These are phyloP conservation scores for Propithecus perrieri DNA, from an alignment of 2,797 vertebrate species.

Conservation along the genomic window DNA sequence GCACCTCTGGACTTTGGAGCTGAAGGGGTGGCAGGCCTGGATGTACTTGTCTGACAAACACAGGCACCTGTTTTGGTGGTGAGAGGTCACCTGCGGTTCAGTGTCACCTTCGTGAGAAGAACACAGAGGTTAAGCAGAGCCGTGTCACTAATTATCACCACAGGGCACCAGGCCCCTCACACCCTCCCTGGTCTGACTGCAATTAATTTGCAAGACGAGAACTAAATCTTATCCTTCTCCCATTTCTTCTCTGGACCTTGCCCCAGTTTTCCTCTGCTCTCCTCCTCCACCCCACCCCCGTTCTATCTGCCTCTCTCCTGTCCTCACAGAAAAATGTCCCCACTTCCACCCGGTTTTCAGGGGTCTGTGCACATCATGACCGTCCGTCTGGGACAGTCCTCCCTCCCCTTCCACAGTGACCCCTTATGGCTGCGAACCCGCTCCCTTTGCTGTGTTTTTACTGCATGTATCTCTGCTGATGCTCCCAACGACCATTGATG, in stretches of 20 bases:
- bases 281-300: neutral
- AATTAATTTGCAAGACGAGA: neutral
- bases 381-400: neutral
- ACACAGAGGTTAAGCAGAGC: neutral
- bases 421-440: neutral
- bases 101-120: constrained; percentile 31
- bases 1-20: constrained; percentile 58
- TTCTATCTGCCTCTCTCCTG: neutral
- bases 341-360: neutral
- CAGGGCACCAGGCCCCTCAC: neutral
- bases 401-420: neutral
- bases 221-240: neutral
- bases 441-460: neutral
- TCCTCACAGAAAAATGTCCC: neutral
- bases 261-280: neutral
- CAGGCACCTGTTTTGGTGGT: neutral
- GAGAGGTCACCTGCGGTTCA: constrained; percentile 2
- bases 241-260: neutral
- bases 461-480: neutral
- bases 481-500: neutral
- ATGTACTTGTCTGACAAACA: constrained; percentile 50
- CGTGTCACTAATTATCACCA: neutral
- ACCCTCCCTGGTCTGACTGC: neutral
- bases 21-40: neutral
- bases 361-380: neutral